Evolutionary conservation across 2,888 invertebrate genomes (phyloP).

Genomic region (Rhagonycha lutea): DNA sequence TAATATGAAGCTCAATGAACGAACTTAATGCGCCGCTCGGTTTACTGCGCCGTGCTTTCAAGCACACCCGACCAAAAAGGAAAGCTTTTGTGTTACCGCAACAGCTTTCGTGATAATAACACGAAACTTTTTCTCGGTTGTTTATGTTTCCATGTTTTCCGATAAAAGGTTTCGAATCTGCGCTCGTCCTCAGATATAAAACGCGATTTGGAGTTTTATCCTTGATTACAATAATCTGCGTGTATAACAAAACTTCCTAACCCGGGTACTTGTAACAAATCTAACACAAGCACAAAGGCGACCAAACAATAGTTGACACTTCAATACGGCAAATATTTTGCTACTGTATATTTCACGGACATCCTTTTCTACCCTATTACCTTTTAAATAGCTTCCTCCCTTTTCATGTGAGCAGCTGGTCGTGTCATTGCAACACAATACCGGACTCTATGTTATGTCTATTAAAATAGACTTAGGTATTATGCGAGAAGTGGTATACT

Average conservation of each 20-base stretch:
- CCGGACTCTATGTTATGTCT: conserved; percentile 51
- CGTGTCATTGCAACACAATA: conserved; percentile 50
- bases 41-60: conserved; percentile 51
- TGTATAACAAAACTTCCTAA: conserved; percentile 33
- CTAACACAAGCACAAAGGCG: conserved; percentile 50
- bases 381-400: conserved; percentile 35
- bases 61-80: conserved; percentile 42
- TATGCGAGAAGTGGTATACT: conserved; percentile 53
- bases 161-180: neutral
- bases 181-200: neutral
- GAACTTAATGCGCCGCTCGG: conserved; percentile 50
- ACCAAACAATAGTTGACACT: conserved; percentile 55
- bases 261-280: conserved; percentile 48
- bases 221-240: neutral
- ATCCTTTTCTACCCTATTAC: conserved; percentile 39
- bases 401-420: conserved; percentile 47
- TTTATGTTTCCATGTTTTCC: conserved; percentile 45
- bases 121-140: conserved; percentile 48
- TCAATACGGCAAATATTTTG: conserved; percentile 56
- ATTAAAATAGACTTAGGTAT: conserved; percentile 54
- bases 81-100: conserved; percentile 47
- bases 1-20: conserved; percentile 52
- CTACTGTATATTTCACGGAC: conserved; percentile 44
- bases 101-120: conserved; percentile 51
- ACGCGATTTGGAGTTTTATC: neutral